phyloP scores from a whole-genome alignment of 2,797 vertebrate species.

The Coreius guichenoti region DNA sequence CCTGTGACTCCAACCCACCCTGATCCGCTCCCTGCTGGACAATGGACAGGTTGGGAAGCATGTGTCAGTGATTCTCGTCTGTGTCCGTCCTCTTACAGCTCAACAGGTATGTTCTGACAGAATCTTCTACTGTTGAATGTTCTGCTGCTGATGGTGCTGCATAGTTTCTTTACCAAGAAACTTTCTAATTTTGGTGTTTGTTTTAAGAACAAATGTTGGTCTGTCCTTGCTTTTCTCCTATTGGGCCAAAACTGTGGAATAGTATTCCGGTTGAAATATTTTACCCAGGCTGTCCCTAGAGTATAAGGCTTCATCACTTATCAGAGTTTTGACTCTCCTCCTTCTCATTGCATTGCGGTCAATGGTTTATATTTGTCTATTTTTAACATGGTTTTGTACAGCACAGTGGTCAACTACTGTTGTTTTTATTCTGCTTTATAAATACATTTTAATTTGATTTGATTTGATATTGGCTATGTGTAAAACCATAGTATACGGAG shows the following conservation, averaged over 20 bases:
- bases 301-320: too few species aligned
- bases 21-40: conserved; percentile 30
- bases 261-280: too few species aligned
- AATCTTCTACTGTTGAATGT: background rate
- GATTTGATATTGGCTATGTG: too few species aligned
- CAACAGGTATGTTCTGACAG: conserved; percentile 19
- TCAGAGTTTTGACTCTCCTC: too few species aligned
- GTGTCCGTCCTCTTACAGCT: conserved; percentile 1
- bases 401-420: too few species aligned
- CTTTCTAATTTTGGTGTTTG: background rate
- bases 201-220: background rate
- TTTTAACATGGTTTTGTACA: too few species aligned
- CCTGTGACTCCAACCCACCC: conserved; percentile 28
- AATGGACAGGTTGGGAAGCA: conserved; percentile 2
- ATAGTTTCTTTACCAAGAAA: background rate
- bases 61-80: conserved; percentile 6
- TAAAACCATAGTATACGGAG: background rate
- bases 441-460: too few species aligned
- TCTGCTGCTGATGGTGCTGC: background rate
- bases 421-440: too few species aligned
- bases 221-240: background rate
- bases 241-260: too few species aligned
- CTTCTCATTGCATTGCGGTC: too few species aligned
- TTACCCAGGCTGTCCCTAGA: too few species aligned
- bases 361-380: too few species aligned